These are phyloP conservation scores for Bombus waltoni DNA, from an alignment of 1,140 invertebrate genomes.

Conservation along the genomic window DNA sequence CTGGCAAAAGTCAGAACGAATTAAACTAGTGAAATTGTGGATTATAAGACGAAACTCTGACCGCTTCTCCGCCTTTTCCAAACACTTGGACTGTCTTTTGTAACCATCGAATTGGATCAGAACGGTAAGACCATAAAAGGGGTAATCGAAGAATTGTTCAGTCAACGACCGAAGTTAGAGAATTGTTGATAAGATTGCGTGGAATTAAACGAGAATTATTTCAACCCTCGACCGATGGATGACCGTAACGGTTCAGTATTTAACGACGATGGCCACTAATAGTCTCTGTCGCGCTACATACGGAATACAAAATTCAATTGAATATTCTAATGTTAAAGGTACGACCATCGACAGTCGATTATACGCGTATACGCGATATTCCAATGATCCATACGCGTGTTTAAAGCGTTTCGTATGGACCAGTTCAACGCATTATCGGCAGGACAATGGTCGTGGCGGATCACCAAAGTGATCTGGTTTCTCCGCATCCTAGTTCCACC, in stretches of 20 bases:
- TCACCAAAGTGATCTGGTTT: not conserved
- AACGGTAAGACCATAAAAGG: too few species aligned
- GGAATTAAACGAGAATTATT: not conserved
- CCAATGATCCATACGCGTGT: not conserved
- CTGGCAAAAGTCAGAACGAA: not conserved
- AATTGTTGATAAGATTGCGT: too few species aligned
- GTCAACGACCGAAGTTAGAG: too few species aligned
- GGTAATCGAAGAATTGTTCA: not conserved
- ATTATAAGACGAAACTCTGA: too few species aligned
- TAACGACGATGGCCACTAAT: too few species aligned
- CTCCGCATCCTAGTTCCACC: not conserved
- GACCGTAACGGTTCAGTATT: not conserved
- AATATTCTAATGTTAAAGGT: not conserved
- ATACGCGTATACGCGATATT: not conserved
- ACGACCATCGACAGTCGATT: not conserved
- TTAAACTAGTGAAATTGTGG: too few species aligned
- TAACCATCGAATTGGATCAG: too few species aligned
- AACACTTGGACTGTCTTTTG: too few species aligned
- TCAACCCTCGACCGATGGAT: not conserved
- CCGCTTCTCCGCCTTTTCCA: too few species aligned
- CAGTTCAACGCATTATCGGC: not conserved
- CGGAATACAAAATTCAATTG: not conserved
- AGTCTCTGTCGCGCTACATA: too few species aligned
- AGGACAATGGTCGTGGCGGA: slow-evolving; percentile 8
- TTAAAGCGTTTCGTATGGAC: not conserved